A percentile compares a stretch with the other conserved stretches of the same genome.
phyloP scores from a whole-genome alignment of 1,140 invertebrate genomes.

The Ptiloglossa arizonensis region DNA sequence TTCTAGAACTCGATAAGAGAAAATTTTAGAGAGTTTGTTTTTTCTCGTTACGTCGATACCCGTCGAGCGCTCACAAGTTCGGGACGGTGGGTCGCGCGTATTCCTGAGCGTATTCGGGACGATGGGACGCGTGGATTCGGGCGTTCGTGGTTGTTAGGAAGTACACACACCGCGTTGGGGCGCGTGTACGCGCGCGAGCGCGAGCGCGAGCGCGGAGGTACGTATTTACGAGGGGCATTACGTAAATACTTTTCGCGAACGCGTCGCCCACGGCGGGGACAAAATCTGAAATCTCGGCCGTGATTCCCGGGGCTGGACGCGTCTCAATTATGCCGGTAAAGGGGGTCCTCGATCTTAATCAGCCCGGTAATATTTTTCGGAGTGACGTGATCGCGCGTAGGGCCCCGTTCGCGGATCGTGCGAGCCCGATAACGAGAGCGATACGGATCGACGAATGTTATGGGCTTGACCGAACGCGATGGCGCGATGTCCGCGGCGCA shows the following conservation, averaged over 20 bases:
- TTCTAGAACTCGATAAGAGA: too few species aligned
- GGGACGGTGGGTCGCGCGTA: too few species aligned
- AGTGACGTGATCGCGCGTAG: constrained; percentile 9
- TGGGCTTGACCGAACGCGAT: constrained; percentile 5
- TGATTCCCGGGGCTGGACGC: constrained; percentile 4
- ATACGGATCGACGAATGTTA: constrained; percentile 35
- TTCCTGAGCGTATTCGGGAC: neutral
- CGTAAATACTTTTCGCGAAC: constrained; percentile 30
- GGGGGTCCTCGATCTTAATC: constrained; percentile 34
- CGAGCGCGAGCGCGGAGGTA: too few species aligned
- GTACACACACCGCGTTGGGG: neutral
- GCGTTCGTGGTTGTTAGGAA: neutral
- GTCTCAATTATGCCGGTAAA: constrained; percentile 54
- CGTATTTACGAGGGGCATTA: constrained; percentile 23
- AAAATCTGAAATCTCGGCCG: constrained; percentile 46
- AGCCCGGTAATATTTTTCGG: neutral
- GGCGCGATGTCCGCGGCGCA: neutral
- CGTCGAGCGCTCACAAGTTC: too few species aligned
- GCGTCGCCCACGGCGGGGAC: constrained; percentile 32
- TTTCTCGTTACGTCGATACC: too few species aligned
- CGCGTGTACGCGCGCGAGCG: too few species aligned
- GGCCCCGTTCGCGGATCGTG: constrained; percentile 25
- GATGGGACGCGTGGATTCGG: neutral
- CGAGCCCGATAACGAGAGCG: constrained; percentile 20
- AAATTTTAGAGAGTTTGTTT: too few species aligned